phyloP scores from a whole-genome alignment of 2,888 invertebrate genomes.

The Chouioia cunea region DNA sequence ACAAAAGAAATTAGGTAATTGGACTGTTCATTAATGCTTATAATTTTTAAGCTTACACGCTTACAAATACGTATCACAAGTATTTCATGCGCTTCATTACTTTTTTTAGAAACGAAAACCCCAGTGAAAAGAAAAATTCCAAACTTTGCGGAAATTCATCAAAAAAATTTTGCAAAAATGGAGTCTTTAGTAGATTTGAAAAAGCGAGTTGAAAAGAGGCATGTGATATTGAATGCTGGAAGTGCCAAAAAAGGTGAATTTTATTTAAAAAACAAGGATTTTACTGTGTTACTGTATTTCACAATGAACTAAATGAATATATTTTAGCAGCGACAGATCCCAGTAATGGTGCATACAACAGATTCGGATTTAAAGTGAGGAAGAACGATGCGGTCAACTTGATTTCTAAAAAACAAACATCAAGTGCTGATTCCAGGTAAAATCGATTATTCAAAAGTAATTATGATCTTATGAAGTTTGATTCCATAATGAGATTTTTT shows the following conservation, averaged over 20 bases:
- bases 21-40: background rate
- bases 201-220: constrained; percentile 56
- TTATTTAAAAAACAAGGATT: constrained; percentile 9
- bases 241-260: constrained; percentile 45
- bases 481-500: background rate
- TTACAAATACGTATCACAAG: background rate
- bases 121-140: constrained; percentile 72
- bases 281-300: constrained; percentile 1
- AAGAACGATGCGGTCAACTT: constrained; percentile 60
- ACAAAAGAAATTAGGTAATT: constrained; percentile 52
- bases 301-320: constrained; percentile 10
- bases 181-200: constrained; percentile 75
- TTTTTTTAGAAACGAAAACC: constrained; percentile 52
- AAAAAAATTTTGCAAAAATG: constrained; percentile 76
- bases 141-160: constrained; percentile 78
- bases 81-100: background rate
- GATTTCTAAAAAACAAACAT: constrained; percentile 47
- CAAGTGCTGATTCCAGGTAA: constrained; percentile 35
- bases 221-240: constrained; percentile 49
- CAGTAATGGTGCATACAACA: constrained; percentile 62
- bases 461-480: no score
- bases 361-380: constrained; percentile 71
- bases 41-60: constrained; percentile 3
- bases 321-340: constrained; percentile 41
- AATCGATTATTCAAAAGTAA: background rate